phyloP scores from a whole-genome alignment of 2,113 vertebrate genomes.

The Emydura subglobosa region DNA sequence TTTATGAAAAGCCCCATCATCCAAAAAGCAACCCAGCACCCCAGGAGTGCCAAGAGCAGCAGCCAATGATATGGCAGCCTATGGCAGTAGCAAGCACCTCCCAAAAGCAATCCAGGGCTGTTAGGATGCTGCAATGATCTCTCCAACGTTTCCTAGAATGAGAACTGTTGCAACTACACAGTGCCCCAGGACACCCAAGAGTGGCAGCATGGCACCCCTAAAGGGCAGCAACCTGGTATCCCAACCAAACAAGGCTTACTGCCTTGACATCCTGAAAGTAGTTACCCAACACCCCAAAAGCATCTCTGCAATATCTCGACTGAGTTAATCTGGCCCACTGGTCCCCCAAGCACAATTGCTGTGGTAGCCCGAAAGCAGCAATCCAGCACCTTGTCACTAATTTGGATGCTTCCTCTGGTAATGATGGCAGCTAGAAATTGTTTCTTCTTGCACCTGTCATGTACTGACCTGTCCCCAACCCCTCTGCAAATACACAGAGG shows the following conservation, averaged over 20 bases:
- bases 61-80: background rate
- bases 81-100: background rate
- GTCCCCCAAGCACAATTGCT: too few species aligned
- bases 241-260: background rate
- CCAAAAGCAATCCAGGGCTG: background rate
- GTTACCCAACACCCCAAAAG: background rate
- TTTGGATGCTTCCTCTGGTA: background rate
- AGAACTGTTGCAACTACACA: background rate
- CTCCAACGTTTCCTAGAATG: background rate
- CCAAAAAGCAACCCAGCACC: background rate
- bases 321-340: accelerated
- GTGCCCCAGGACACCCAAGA: background rate
- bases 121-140: background rate
- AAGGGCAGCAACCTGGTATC: background rate
- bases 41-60: accelerated
- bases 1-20: background rate
- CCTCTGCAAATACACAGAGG: background rate
- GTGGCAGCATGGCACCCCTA: background rate
- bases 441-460: background rate
- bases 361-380: background rate
- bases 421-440: background rate
- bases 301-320: background rate
- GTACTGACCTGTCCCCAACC: background rate
- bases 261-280: background rate
- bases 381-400: background rate